Evolutionary conservation across 1,140 invertebrate genomes (phyloP).

Genomic region (Pteromalus puparum): DNA sequence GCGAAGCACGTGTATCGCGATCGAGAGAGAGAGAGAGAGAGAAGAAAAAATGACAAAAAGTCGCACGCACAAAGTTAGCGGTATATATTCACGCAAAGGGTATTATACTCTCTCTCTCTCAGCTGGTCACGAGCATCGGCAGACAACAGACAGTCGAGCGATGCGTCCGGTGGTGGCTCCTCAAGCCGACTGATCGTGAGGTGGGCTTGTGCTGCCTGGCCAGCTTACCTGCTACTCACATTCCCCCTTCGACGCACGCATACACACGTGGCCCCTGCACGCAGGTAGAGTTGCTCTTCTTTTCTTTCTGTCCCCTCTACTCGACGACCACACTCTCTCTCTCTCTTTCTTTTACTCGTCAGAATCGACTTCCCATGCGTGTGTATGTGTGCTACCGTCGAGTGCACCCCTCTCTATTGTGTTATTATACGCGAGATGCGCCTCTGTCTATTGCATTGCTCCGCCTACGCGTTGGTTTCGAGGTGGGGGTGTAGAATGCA

Average conservation of each 20-base stretch:
- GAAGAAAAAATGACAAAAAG: too few relatives aligned
- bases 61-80: not conserved
- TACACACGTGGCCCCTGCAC: not conserved
- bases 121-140: not conserved
- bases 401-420: not conserved
- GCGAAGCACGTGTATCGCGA: not conserved
- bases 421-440: not conserved
- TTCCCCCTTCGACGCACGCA: not conserved
- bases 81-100: not conserved
- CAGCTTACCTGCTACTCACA: constrained; percentile 42
- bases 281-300: not conserved
- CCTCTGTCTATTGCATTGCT: not conserved
- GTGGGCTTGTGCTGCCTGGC: not conserved
- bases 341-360: not conserved
- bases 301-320: not conserved
- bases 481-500: not conserved
- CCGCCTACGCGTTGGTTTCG: not conserved
- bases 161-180: constrained; percentile 32
- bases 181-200: constrained; percentile 42
- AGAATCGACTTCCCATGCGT: not conserved
- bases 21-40: not conserved
- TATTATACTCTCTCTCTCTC: not conserved
- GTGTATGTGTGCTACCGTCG: too few relatives aligned
- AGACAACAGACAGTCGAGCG: not conserved
- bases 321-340: too few relatives aligned